Evolutionary conservation across 1,140 invertebrate species (phyloP), one percentile per base, ranked within the genome.

Genomic region (Cylas formicarius): DNA sequence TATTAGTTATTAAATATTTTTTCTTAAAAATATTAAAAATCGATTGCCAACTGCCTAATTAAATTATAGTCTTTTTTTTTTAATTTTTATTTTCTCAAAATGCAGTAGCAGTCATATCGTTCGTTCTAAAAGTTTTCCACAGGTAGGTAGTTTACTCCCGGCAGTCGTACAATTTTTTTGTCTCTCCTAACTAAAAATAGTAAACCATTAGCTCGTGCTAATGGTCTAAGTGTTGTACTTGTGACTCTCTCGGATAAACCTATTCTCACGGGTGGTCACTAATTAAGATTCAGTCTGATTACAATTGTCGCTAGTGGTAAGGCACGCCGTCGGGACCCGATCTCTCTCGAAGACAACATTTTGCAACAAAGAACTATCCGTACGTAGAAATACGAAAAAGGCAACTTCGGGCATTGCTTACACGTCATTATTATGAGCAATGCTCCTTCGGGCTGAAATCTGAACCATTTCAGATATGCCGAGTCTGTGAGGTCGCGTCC

Each of bases 281-380:
- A 62, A 62, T 62, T 62, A 62, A 62, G 59, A 61, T 61, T 61
- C 59, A 57, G 54, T 37, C 52, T 61, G 60, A 62, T 62, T 62
- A 54, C 60, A 60, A 62, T 61, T 61, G 58, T 59, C 50, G 55
- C 53, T 60, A 59, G 58, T 58, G 58, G 58, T 62, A 62, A 51
- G 58, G 53, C 55, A 60, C 56, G 51, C 58, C 45, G 40, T 33
- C 36, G 50, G 56, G 37, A 20, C 43, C 43, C 41, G 40, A 24
- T 24, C 35, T 27, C 32, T 32, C 42, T 24, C 26, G 28, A n/a
- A n/a, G n/a, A n/a, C n/a, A n/a, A n/a, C n/a, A n/a, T n/a, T 45
- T 42, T 45, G 38, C 51, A 48, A 58, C 57, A 59, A 59, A 56
- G 54, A 55, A 56, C 56, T 55, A 53, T 54, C 47, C 50, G 53